These are phyloP conservation scores for Bombus huntii DNA, from an alignment of 1,140 invertebrate species.

Conservation along the genomic window DNA sequence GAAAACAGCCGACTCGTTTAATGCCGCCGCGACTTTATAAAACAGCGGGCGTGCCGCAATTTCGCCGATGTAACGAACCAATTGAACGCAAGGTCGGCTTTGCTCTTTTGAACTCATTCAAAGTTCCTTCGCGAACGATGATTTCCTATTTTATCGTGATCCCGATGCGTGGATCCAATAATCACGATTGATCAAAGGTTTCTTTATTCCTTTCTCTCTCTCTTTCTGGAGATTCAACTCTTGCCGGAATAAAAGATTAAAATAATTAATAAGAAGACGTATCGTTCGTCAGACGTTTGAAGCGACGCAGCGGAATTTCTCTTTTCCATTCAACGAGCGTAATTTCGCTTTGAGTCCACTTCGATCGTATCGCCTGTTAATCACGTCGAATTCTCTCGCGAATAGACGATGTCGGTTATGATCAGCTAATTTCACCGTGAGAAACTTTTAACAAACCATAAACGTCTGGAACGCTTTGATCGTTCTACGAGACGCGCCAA, in stretches of 20 bases:
- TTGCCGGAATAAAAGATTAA: background rate
- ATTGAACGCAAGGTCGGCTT: too few relatives aligned
- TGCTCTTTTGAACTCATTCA: background rate
- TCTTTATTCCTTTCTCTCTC: too few relatives aligned
- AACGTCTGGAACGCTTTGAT: conserved; percentile 23
- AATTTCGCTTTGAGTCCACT: conserved; percentile 23
- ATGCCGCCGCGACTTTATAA: background rate
- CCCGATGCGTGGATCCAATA: too few relatives aligned
- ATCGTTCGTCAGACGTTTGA: background rate
- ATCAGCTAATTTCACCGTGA: conserved; percentile 56
- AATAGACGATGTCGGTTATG: background rate
- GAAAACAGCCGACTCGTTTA: conserved; percentile 2
- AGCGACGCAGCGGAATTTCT: background rate
- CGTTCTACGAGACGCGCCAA: conserved; percentile 25
- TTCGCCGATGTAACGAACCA: too few relatives aligned
- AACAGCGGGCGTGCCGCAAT: too few relatives aligned
- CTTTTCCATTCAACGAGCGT: conserved; percentile 25
- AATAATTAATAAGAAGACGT: background rate
- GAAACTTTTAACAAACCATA: conserved; percentile 51
- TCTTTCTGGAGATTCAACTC: background rate
- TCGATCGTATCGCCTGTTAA: conserved; percentile 33
- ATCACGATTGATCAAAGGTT: background rate
- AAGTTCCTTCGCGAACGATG: conserved; percentile 10
- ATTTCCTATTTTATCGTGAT: background rate
- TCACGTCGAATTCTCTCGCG: background rate